phyloP scores from a whole-genome alignment of 2,797 vertebrate genomes.

The Taenioides sp. region DNA sequence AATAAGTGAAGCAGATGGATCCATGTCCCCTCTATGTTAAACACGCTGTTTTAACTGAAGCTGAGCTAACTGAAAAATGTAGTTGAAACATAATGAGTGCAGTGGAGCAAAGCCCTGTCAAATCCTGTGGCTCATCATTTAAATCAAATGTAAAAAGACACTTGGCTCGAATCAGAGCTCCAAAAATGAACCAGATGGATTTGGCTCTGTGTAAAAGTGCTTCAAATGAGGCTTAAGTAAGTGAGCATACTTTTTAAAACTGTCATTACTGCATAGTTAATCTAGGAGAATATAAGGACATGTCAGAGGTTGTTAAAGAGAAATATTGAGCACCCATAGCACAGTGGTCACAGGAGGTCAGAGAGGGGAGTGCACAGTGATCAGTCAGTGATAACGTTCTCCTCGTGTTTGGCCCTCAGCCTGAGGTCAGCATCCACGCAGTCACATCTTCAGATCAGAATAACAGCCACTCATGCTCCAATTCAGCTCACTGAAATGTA shows the following conservation, averaged over 20 bases:
- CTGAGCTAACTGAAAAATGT: constrained; percentile 41
- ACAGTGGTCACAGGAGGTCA: constrained; percentile 39
- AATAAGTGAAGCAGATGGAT: constrained; percentile 53
- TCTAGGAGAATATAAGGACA: constrained; percentile 27
- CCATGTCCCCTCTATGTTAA: constrained; percentile 23
- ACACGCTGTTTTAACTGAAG: constrained; percentile 41
- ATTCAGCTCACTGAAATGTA: constrained; percentile 33
- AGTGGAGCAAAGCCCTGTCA: constrained; percentile 28
- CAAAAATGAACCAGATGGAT: constrained; percentile 57
- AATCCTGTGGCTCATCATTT: constrained; percentile 50
- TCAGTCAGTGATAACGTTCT: constrained; percentile 64
- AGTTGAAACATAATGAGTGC: constrained; percentile 28
- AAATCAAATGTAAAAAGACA: constrained; percentile 63
- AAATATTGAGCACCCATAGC: constrained; percentile 35
- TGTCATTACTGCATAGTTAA: constrained; percentile 28
- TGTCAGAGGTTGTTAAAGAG: constrained; percentile 26
- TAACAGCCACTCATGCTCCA: constrained; percentile 23
- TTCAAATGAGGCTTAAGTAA: constrained; percentile 57
- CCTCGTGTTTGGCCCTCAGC: constrained; percentile 63
- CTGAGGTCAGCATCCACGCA: constrained; percentile 66
- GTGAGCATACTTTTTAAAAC: constrained; percentile 16
- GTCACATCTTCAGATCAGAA: constrained; percentile 61
- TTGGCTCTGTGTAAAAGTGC: constrained; percentile 39
- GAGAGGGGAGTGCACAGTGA: constrained; percentile 43
- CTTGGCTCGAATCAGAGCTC: constrained; percentile 38